Conservation (phyloP, 2,888 invertebrate species). For the Stramonita haemastoma region DNA sequence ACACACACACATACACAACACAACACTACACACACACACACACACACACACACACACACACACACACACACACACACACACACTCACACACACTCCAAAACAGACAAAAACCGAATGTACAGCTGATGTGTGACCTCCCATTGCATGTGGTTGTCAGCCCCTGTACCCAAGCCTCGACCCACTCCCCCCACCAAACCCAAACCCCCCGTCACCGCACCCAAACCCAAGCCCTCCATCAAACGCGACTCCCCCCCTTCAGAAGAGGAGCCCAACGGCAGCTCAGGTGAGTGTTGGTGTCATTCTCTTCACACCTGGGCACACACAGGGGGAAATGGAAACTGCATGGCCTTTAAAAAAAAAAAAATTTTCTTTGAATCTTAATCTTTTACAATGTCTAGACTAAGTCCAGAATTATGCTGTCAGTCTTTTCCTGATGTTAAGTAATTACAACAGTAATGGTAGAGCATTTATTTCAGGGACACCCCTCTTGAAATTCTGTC, state of each 20-base stretch:
- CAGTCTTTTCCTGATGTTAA: too few species aligned
- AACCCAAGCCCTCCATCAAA: constrained; percentile 53
- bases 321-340: not conserved
- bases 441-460: too few species aligned
- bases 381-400: too few species aligned
- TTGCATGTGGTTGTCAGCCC: not conserved
- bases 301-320: not conserved
- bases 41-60: not conserved
- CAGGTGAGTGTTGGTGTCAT: not conserved
- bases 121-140: not conserved
- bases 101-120: not conserved
- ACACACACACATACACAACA: not conserved
- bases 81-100: not conserved
- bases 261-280: constrained; percentile 29
- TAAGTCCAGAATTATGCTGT: too few species aligned
- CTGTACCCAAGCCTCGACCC: constrained; percentile 47
- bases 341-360: not conserved
- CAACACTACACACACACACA: not conserved
- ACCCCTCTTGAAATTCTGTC: too few species aligned
- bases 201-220: constrained; percentile 53
- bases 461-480: too few species aligned
- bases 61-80: not conserved
- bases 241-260: constrained; percentile 33
- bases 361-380: too few species aligned
- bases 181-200: constrained; percentile 57